Base-by-base conservation (phyloP, 2,113 vertebrate genomes). In the Cranoglanis bouderius region DNA sequence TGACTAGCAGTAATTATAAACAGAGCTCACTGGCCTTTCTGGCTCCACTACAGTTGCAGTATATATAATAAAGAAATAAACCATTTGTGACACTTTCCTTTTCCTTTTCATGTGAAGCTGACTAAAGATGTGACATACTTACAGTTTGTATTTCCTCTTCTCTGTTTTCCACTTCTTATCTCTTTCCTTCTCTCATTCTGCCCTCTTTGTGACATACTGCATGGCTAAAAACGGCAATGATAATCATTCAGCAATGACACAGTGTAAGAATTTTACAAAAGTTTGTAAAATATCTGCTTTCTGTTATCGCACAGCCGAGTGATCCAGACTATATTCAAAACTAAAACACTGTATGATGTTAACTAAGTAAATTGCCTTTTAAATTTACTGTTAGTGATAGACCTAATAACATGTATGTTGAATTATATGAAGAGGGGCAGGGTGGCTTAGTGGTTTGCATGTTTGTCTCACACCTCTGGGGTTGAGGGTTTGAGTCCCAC, bases 271-370 rank as follows among this genome's bases (percentile, higher is more conserved):
- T 81, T 87, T 85, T 29, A 63, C 35, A 49, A 49, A 78, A 6
- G 55, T 67, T 82, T 72, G n/a, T 63, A 70, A 84, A 70, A 81
- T 70, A 85, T 72, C 53, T 86, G n/a, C 57, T 78, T 85, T 87
- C 49, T 63, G 18, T 38, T 86, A 74, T 43, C 51, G 51, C 38
- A 61, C 26, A 53, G 38, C 72, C 59, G 72, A 85, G 72, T 32
- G 35, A 84, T 32, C 81, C 85, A 65, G 82, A 90, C 77, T 59
- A 67, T 87, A 84, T 91, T 89, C 85, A 86, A 87, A 59, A 78
- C n/a, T 19, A 65, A 81, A 53, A 32, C 49, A 32, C 78, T 35
- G 29, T 10, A 26, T 49, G 40, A 35, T 57, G 80, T 57, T 57
- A 80, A n/a, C 26, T 16, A 14, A 16, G 24, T 26, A 78, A 40